Evolutionary conservation across 2,113 vertebrate species (phyloP).

Genomic region (Climacteris rufus): DNA sequence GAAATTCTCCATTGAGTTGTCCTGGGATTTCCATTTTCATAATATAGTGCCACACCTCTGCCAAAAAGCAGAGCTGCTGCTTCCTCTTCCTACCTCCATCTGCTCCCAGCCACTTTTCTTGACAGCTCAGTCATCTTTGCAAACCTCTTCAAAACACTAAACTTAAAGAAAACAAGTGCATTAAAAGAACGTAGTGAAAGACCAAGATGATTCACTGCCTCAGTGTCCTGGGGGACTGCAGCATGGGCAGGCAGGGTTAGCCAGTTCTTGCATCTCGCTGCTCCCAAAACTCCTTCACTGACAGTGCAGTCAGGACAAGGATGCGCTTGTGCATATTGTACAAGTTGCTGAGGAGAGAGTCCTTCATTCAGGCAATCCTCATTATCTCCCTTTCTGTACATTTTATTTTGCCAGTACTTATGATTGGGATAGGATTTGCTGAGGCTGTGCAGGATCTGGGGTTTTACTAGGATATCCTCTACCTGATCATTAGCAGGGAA

Average conservation of each 20-base stretch:
- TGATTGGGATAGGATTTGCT: neutral
- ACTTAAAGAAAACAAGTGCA: neutral
- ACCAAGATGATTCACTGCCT: neutral
- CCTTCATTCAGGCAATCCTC: neutral
- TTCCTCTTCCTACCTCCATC: neutral
- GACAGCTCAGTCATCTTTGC: neutral
- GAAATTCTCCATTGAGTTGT: neutral
- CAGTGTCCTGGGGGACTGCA: neutral
- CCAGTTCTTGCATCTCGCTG: neutral
- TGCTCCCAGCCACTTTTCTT: neutral
- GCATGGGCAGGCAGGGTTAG: neutral
- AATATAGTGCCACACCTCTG: neutral
- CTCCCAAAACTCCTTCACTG: neutral
- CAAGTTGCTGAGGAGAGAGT: neutral
- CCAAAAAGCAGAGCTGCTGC: neutral
- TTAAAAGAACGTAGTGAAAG: neutral
- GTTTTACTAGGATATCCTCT: neutral
- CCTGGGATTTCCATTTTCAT: neutral
- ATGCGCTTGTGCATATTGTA: neutral
- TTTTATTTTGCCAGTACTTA: neutral
- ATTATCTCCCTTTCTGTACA: neutral
- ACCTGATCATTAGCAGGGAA: neutral
- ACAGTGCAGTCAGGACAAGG: accelerated
- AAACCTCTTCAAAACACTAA: neutral
- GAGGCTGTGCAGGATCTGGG: neutral